Conservation (phyloP, 2,888 invertebrate species). For the Thalpophila matura region DNA sequence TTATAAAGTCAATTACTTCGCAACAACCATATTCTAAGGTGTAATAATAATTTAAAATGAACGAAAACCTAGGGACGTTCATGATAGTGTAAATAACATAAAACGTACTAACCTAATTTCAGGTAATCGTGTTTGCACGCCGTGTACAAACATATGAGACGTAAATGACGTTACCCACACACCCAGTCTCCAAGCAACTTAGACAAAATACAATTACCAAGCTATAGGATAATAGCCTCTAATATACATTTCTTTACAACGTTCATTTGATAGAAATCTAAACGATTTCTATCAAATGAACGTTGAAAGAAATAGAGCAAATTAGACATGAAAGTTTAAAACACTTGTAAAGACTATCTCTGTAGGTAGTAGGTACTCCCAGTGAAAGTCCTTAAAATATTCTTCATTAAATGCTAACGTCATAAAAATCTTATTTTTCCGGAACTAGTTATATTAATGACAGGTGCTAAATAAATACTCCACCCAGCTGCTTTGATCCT, state of each 20-base stretch:
- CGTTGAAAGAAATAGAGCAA: not conserved
- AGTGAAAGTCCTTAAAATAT: not conserved
- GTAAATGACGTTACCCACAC: constrained; percentile 79
- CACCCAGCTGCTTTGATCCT: constrained; percentile 29
- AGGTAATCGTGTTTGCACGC: constrained; percentile 87
- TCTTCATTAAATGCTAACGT: not conserved
- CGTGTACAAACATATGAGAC: constrained; percentile 83
- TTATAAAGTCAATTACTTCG: constrained; percentile 38
- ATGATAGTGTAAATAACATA: constrained; percentile 79
- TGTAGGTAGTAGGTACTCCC: too few species aligned
- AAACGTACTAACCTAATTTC: constrained; percentile 87
- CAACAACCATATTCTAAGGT: constrained; percentile 51
- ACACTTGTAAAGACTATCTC: not conserved
- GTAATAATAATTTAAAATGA: constrained; percentile 58
- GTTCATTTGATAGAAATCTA: not conserved
- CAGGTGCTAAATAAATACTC: not conserved
- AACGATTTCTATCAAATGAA: too few species aligned
- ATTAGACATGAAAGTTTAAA: not conserved
- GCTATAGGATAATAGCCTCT: constrained; percentile 55
- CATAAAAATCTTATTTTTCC: not conserved
- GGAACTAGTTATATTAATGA: not conserved
- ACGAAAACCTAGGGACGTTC: constrained; percentile 47
- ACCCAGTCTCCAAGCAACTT: constrained; percentile 64
- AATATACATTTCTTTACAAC: constrained; percentile 34
- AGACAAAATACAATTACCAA: constrained; percentile 62